phyloP scores from a whole-genome alignment of 2,888 invertebrate species.

The Aphelenchoides bicaudatus region DNA sequence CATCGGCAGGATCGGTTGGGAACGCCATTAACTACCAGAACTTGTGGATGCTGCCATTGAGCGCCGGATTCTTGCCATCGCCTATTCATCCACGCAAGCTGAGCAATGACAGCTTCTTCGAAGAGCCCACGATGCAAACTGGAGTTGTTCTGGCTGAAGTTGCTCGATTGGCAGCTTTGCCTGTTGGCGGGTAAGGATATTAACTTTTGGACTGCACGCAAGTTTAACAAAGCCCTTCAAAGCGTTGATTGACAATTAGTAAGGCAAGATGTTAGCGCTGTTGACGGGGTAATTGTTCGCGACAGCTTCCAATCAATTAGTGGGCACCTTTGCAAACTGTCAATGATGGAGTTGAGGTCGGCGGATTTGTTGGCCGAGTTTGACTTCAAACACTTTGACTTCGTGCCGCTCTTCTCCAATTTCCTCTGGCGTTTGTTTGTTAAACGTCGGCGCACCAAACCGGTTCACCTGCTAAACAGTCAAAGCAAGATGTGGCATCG shows the following conservation, averaged over 20 bases:
- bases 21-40: too few relatives aligned
- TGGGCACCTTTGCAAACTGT: not conserved
- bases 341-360: not conserved
- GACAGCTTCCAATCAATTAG: not conserved
- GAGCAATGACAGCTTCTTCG: constrained; percentile 24
- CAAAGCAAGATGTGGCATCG: not conserved
- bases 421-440: too few relatives aligned
- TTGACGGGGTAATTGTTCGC: too few relatives aligned
- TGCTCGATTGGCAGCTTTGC: constrained; percentile 31
- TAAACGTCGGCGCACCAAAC: too few relatives aligned
- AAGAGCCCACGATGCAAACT: constrained; percentile 18
- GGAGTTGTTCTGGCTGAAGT: constrained; percentile 32
- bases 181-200: constrained; percentile 34
- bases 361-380: not conserved
- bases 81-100: constrained; percentile 36
- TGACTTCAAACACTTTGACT: not conserved
- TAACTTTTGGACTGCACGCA: too few relatives aligned
- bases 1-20: too few relatives aligned
- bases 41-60: constrained; percentile 53
- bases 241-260: too few relatives aligned
- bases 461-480: too few relatives aligned
- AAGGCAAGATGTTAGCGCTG: too few relatives aligned
- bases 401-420: too few relatives aligned
- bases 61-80: constrained; percentile 32
- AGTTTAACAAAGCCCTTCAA: too few relatives aligned